Evolutionary conservation across 1,140 invertebrate species (phyloP).

Genomic region (Drosophila cardini): DNA sequence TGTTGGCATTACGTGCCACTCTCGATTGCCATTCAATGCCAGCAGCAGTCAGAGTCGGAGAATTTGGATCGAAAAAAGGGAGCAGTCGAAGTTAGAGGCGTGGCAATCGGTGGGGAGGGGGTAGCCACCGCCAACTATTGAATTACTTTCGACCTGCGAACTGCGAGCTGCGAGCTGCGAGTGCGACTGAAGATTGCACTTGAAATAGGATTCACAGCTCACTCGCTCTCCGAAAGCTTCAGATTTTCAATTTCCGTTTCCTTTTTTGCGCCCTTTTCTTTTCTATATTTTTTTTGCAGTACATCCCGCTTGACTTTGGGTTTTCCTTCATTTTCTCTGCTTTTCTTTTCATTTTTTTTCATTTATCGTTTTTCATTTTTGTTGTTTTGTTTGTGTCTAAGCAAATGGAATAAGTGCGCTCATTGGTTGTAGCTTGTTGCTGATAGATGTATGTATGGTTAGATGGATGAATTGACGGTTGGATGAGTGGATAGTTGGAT

Average conservation of each 20-base stretch:
- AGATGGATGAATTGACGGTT: slow-evolving; percentile 23
- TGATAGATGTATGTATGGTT: slow-evolving; percentile 53
- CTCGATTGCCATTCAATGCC: slow-evolving; percentile 81
- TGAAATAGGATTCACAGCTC: slow-evolving; percentile 83
- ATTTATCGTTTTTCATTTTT: slow-evolving; percentile 42
- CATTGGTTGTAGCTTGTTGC: slow-evolving; percentile 74
- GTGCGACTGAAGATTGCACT: slow-evolving; percentile 79
- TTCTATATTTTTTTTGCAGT: neutral
- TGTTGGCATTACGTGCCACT: slow-evolving; percentile 82
- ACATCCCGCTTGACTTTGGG: neutral
- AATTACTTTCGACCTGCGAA: slow-evolving; percentile 75
- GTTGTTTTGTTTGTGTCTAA: slow-evolving; percentile 73
- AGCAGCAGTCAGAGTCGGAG: slow-evolving; percentile 44
- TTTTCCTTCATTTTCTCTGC: slow-evolving; percentile 9
- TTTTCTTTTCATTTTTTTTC: slow-evolving; percentile 36
- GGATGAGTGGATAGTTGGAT: slow-evolving; percentile 36
- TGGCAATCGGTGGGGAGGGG: neutral
- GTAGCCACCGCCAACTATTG: slow-evolving; percentile 75
- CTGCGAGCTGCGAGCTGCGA: slow-evolving; percentile 48
- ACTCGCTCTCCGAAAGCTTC: slow-evolving; percentile 79
- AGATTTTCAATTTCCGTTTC: slow-evolving; percentile 83
- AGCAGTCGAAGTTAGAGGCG: neutral
- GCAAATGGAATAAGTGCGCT: slow-evolving; percentile 82
- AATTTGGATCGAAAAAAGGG: neutral
- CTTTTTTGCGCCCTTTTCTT: slow-evolving; percentile 48